Conservation (phyloP, 2,797 vertebrate genomes). For the Falco peregrinus region DNA sequence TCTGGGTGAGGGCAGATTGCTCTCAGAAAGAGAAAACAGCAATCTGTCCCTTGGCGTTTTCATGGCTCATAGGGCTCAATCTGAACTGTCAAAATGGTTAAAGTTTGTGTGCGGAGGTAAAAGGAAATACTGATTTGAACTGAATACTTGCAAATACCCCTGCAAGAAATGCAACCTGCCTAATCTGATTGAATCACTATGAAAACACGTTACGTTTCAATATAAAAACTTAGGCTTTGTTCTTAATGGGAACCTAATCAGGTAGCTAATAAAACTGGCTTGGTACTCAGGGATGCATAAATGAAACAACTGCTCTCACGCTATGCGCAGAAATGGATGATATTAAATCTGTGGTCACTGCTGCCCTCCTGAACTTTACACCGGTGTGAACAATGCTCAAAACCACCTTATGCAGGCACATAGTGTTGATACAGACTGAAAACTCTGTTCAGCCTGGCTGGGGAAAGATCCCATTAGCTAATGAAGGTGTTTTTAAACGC, state of each 20-base stretch:
- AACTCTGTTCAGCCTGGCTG: background rate
- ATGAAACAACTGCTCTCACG: background rate
- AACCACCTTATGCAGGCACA: background rate
- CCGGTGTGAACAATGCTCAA: background rate
- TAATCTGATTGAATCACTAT: background rate
- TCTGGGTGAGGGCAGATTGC: background rate
- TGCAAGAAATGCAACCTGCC: background rate
- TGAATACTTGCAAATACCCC: background rate
- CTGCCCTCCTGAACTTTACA: background rate
- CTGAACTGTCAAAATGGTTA: background rate
- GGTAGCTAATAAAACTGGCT: background rate
- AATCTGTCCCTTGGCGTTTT: slow-evolving; percentile 20
- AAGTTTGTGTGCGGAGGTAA: background rate
- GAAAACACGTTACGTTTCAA: background rate
- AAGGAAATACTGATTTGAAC: background rate
- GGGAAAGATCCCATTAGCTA: background rate
- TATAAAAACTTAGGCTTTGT: background rate
- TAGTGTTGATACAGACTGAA: background rate
- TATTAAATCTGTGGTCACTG: background rate
- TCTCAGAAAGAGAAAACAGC: background rate
- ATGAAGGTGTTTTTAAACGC: background rate
- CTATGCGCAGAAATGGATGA: accelerated
- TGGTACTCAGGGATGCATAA: background rate
- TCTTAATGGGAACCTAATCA: background rate
- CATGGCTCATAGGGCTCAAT: background rate